Evolutionary conservation across 2,888 invertebrate species (phyloP).

Genomic region (Atethmia centrago): DNA sequence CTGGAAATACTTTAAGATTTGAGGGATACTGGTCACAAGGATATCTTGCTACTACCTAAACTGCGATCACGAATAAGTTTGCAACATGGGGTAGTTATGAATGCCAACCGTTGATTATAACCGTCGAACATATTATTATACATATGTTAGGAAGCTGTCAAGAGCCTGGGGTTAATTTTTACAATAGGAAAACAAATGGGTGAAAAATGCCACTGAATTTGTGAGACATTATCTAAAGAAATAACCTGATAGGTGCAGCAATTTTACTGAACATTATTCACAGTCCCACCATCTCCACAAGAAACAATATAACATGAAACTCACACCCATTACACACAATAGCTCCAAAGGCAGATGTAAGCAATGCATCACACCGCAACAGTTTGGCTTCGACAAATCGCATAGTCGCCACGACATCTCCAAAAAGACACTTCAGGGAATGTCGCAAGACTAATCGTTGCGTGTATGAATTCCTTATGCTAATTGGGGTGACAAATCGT

Average conservation of each 20-base stretch:
- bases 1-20: constrained; percentile 8
- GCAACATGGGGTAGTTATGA: background rate
- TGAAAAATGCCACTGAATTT: background rate
- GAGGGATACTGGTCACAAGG: background rate
- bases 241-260: background rate
- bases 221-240: background rate
- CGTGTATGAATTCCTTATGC: constrained; percentile 73
- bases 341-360: constrained; percentile 56
- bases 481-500: constrained; percentile 77
- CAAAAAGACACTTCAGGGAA: constrained; percentile 65
- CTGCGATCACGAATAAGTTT: background rate
- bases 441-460: constrained; percentile 69
- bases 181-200: background rate
- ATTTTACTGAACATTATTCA: background rate
- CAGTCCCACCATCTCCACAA: background rate
- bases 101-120: background rate
- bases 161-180: background rate
- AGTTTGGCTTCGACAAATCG: constrained; percentile 65
- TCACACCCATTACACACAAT: constrained; percentile 24
- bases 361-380: constrained; percentile 61
- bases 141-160: background rate
- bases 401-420: constrained; percentile 50
- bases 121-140: too few relatives aligned
- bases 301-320: constrained; percentile 41
- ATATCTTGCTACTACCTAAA: background rate